A percentile compares a stretch with the other conserved stretches of the same genome.
Conservation (phyloP, 2,888 invertebrate species). For the Proisotoma minuta region DNA sequence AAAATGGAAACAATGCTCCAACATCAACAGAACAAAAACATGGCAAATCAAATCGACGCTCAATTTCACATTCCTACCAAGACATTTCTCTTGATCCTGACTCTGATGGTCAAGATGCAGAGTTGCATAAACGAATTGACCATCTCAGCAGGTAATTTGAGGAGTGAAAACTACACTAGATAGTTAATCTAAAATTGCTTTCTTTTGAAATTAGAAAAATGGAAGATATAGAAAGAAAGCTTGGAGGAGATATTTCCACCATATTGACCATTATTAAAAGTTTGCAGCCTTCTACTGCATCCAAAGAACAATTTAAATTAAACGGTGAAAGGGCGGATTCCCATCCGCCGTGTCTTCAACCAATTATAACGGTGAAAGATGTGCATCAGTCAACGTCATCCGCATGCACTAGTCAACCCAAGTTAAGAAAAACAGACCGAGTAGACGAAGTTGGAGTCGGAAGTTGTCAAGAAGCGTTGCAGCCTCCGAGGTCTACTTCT, state of each 20-base stretch:
- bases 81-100: slow-evolving; percentile 26
- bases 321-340: neutral
- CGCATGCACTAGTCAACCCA: neutral
- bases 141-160: slow-evolving; percentile 59
- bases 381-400: neutral
- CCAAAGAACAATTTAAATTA: neutral
- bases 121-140: slow-evolving; percentile 58
- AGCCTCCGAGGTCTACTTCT: neutral
- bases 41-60: slow-evolving; percentile 29
- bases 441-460: too few species aligned
- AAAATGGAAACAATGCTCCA: slow-evolving; percentile 1
- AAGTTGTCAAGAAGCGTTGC: neutral
- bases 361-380: neutral
- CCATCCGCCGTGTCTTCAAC: neutral
- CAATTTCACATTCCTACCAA: slow-evolving; percentile 45
- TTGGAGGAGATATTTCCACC: slow-evolving; percentile 68
- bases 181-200: neutral
- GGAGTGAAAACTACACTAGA: neutral
- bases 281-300: slow-evolving; percentile 48
- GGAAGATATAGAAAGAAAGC: slow-evolving; percentile 65
- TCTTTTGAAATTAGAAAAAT: slow-evolving; percentile 52
- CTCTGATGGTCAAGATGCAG: slow-evolving; percentile 30
- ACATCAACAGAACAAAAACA: neutral
- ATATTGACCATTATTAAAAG: slow-evolving; percentile 65
- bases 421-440: neutral